A percentile compares a stretch with the other conserved stretches of the same genome.
Evolutionary conservation across 1,140 invertebrate species (phyloP).

Genomic region (Protaetia brevitarsis): DNA sequence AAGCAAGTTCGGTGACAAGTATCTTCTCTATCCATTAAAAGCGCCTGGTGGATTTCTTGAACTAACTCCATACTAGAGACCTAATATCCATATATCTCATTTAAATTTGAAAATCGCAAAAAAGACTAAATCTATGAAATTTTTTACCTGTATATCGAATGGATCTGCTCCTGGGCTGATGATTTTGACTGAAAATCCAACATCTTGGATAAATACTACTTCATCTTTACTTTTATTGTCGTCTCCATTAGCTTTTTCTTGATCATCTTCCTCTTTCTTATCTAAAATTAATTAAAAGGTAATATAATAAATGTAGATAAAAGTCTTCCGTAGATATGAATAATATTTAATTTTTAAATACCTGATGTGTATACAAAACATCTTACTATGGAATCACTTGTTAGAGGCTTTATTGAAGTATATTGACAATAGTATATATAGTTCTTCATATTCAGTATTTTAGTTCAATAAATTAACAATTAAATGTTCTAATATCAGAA

Average conservation of each 20-base stretch:
- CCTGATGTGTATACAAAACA: no score
- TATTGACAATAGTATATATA: no score
- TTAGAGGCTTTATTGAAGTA: no score
- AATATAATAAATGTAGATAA: neutral
- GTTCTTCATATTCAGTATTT: no score
- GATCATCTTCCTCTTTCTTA: constrained; percentile 32
- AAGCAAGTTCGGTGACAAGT: constrained; percentile 98
- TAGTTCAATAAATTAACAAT: no score
- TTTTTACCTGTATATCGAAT: constrained; percentile 84
- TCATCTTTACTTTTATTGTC: constrained; percentile 66
- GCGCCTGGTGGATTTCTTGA: constrained; percentile 96
- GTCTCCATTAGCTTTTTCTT: constrained; percentile 58
- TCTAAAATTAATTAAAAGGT: neutral
- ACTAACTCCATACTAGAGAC: constrained; percentile 97
- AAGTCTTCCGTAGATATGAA: neutral
- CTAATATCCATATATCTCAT: constrained; percentile 50
- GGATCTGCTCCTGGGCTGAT: constrained; percentile 82
- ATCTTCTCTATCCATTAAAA: constrained; percentile 96
- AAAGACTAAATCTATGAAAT: neutral
- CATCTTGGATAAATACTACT: constrained; percentile 89
- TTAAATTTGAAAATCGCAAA: neutral
- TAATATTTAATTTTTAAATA: neutral
- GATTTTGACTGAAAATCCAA: constrained; percentile 91
- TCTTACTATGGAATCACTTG: no score
- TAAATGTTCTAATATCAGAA: no score